These are phyloP conservation scores for Crossaster papposus DNA, from an alignment of 53 echinoderm and acorn worm genomes.

Conservation along the genomic window DNA sequence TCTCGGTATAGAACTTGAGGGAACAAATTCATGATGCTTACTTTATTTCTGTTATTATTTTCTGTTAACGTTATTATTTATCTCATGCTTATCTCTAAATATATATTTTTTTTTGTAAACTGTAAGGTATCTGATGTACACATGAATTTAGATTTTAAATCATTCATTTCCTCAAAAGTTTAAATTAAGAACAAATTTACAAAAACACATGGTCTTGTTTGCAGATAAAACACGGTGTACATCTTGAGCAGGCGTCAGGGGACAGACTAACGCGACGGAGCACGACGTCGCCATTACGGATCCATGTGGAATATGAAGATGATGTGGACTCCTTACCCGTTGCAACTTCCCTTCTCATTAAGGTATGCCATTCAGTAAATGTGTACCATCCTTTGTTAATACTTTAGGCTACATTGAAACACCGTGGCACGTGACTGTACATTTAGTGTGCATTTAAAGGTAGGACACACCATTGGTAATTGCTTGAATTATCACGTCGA, in stretches of 20 bases:
- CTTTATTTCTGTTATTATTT: too few relatives aligned
- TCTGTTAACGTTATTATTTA: too few relatives aligned
- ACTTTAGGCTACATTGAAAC: too few relatives aligned
- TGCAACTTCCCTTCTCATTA: constrained; percentile 59
- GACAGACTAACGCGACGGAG: constrained; percentile 57
- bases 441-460: too few relatives aligned
- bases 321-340: constrained; percentile 68
- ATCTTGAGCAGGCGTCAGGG: constrained; percentile 54
- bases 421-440: too few relatives aligned
- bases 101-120: too few relatives aligned
- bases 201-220: background rate
- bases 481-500: too few relatives aligned
- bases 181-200: background rate
- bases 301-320: constrained; percentile 83
- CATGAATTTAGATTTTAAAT: background rate
- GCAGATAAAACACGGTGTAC: constrained; percentile 74
- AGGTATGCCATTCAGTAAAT: constrained; percentile 51
- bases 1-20: too few relatives aligned
- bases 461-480: too few relatives aligned
- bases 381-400: background rate
- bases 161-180: background rate
- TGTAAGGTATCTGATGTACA: background rate
- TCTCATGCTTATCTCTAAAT: too few relatives aligned
- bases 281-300: constrained; percentile 65
- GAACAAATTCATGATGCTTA: too few relatives aligned